A percentile compares a stretch with the other conserved stretches of the same genome.
These are phyloP conservation scores for Agelastica alni DNA, from an alignment of 2,888 invertebrate species.

Conservation along the genomic window DNA sequence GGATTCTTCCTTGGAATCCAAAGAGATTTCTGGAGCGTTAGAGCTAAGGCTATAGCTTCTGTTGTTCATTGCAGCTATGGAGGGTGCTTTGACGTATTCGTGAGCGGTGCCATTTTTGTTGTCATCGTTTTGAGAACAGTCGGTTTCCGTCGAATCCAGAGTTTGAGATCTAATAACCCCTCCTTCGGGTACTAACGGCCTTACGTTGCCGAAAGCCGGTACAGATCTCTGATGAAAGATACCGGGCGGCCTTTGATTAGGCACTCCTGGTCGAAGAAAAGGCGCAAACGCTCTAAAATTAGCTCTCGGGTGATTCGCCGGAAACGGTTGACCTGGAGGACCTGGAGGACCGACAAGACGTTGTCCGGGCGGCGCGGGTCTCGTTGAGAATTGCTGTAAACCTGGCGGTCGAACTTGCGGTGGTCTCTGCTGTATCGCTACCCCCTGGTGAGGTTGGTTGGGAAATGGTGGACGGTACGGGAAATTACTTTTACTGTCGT, in stretches of 20 bases:
- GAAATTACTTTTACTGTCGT: conserved; percentile 57
- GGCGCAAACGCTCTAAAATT: conserved; percentile 58
- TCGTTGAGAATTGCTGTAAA: conserved; percentile 34
- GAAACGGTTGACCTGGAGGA: conserved; percentile 25
- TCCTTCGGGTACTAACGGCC: conserved; percentile 37
- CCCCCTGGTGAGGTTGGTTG: conserved; percentile 46
- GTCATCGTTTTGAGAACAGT: conserved; percentile 53
- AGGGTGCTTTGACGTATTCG: conserved; percentile 37
- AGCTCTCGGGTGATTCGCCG: conserved; percentile 36
- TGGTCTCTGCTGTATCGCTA: conserved; percentile 45
- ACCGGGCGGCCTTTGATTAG: conserved; percentile 41
- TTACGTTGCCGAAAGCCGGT: conserved; percentile 37
- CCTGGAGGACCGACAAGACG: conserved; percentile 11
- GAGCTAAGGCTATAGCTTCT: conserved; percentile 63
- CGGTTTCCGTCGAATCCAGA: conserved; percentile 50
- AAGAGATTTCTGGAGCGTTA: conserved; percentile 57
- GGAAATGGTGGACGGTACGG: conserved; percentile 47
- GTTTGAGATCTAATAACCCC: conserved; percentile 45
- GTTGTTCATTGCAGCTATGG: conserved; percentile 58
- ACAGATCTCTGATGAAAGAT: conserved; percentile 46
- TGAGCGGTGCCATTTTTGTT: conserved; percentile 44
- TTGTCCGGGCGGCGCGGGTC: conserved; percentile 39
- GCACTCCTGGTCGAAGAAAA: conserved; percentile 58
- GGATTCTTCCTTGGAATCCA: conserved; percentile 59
- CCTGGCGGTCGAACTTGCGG: conserved; percentile 41